A percentile compares a stretch with the other conserved stretches of the same genome.
These are phyloP conservation scores for Heliconius hewitsoni DNA, from an alignment of 1,140 invertebrate species.

Conservation along the genomic window DNA sequence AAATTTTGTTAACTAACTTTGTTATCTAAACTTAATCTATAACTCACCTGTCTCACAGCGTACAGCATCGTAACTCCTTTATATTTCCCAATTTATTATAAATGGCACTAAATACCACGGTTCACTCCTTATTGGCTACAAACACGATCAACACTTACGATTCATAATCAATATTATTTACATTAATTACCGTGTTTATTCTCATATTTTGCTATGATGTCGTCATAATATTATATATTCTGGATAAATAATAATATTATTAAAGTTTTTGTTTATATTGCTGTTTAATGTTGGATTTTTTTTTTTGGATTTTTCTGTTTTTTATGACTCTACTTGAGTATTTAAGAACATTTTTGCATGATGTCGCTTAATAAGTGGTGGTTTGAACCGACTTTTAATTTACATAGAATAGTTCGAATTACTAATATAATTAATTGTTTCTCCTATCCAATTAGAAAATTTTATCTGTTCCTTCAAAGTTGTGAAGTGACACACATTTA, in stretches of 20 bases:
- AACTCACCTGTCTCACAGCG: slow-evolving; percentile 77
- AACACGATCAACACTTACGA: slow-evolving; percentile 23
- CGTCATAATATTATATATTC: slow-evolving; percentile 26
- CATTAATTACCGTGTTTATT: slow-evolving; percentile 32
- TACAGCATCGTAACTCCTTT: slow-evolving; percentile 63
- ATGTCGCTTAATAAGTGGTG: too few relatives aligned
- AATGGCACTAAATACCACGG: neutral
- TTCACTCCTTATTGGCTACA: slow-evolving; percentile 23
- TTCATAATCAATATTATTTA: slow-evolving; percentile 29
- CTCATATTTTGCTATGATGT: slow-evolving; percentile 34
- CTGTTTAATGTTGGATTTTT: slow-evolving; percentile 15
- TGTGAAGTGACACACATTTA: too few relatives aligned
- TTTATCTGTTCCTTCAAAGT: too few relatives aligned
- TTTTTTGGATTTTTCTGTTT: neutral
- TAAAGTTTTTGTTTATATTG: slow-evolving; percentile 16
- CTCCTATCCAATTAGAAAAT: too few relatives aligned
- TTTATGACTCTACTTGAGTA: neutral
- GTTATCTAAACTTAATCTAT: neutral
- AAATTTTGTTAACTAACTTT: neutral
- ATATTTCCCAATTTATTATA: slow-evolving; percentile 33
- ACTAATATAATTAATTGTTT: too few relatives aligned
- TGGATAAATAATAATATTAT: slow-evolving; percentile 17
- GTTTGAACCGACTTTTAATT: too few relatives aligned
- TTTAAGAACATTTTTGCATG: too few relatives aligned
- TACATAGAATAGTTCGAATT: too few relatives aligned